Conservation (phyloP, 2,113 vertebrate species). For the Scytalopus superciliaris region DNA sequence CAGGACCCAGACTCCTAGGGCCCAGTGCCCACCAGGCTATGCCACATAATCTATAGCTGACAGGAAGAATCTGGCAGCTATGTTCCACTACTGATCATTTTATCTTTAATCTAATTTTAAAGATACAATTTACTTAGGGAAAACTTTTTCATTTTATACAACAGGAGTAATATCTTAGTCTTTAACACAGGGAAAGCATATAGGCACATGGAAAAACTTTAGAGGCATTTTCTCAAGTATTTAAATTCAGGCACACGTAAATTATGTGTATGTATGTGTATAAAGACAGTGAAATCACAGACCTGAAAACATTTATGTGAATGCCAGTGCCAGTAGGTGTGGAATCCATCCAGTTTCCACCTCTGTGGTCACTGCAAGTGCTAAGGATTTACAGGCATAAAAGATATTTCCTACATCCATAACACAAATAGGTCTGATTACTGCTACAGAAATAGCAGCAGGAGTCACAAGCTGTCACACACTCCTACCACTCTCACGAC, state of each 20-base stretch:
- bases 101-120: neutral
- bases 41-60: neutral
- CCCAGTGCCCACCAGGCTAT: accelerated
- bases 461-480: neutral
- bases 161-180: neutral
- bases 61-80: neutral
- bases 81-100: neutral
- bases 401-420: neutral
- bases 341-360: neutral
- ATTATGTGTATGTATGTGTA: accelerated
- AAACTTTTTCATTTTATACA: neutral
- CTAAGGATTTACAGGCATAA: neutral
- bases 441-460: neutral
- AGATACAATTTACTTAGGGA: neutral
- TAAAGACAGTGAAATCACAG: neutral
- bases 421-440: neutral
- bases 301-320: neutral
- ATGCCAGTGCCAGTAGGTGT: neutral
- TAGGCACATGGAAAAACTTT: neutral
- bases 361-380: neutral
- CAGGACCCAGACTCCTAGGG: neutral
- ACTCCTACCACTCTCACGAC: neutral
- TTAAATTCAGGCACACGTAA: accelerated
- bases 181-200: accelerated
- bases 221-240: neutral